Base-by-base conservation (phyloP, 2,797 vertebrate species). In the Alouatta caraya region DNA sequence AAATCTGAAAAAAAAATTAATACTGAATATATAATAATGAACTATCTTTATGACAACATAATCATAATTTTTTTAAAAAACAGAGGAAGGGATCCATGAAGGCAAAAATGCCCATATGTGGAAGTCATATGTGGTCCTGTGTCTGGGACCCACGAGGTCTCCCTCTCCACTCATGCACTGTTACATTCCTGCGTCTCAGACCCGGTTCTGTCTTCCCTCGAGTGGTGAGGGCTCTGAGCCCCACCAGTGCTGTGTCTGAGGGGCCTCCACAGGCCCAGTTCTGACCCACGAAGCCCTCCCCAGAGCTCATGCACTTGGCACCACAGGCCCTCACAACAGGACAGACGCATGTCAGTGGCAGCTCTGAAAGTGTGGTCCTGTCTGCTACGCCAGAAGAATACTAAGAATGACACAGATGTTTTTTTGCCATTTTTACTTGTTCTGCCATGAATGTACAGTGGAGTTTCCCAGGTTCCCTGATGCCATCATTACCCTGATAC, bases 221-320 rank as follows among this genome's bases (percentile, higher is more conserved):
- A 30, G 57, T 52, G n/a, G 52, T 55, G 52, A 55, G 52, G 37
- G 33, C 67, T 57, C 57, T 44, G 78, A 6, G 42, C 7, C 42
- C 11, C 76, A 59, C 10, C 2, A 46, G 44, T 8, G 0, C 5
- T 42, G 7, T 17, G 37, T 15, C 8, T 1, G 1, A 2, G 79
- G 55, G 59, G 15, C 59, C 70, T 7, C n/a, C 57, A 8, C 42
- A 52, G 39, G 2, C 57, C 22, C 19, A 1, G 39, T 21, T 52
- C 22, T 10, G 24, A 8, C 24, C 76, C 44, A 50, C 21, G 24
- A 64, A 55, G 70, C 12, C 46, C 55, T 30, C 19, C 24, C 75
- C 39, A 24, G 57, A 24, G 28, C 28, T 80, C 30, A 7, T 0
- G 0, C 15, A 0, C 37, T 22, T 52, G 1, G 4, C 22, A 12